Percentiles rank a stretch among this genome's conserved stretches.
Evolutionary conservation across 2,113 vertebrate genomes (phyloP).

Genomic region (Ceyx melanurus): DNA sequence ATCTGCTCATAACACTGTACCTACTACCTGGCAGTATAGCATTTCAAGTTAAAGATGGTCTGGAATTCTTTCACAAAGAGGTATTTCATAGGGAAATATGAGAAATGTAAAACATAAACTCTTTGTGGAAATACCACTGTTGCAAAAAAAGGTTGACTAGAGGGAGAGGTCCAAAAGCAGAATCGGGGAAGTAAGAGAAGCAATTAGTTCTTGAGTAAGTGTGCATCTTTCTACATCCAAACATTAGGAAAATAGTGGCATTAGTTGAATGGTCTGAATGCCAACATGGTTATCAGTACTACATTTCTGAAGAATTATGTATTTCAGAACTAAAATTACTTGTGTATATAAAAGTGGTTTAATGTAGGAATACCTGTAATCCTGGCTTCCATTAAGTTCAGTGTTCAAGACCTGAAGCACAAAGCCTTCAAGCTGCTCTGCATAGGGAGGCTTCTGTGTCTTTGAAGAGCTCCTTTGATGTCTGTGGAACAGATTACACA

Average conservation of each 20-base stretch:
- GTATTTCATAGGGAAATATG: not conserved
- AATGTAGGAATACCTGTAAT: not conserved
- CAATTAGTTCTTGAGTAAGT: not conserved
- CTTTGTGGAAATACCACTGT: not conserved
- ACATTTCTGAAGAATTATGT: not conserved
- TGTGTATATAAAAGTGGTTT: not conserved
- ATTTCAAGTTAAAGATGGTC: not conserved
- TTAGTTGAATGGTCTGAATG: not conserved
- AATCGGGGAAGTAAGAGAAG: not conserved
- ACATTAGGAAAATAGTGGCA: not conserved
- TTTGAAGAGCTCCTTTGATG: not conserved
- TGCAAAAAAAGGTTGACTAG: not conserved
- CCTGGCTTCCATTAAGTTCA: not conserved
- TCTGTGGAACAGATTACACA: not conserved
- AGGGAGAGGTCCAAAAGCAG: fast-evolving
- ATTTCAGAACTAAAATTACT: not conserved
- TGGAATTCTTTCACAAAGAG: not conserved
- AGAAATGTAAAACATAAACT: not conserved
- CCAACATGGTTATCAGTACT: not conserved
- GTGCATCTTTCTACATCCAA: fast-evolving
- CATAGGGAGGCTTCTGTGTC: not conserved
- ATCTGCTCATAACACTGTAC: not conserved
- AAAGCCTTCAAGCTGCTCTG: not conserved
- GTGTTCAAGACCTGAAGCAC: not conserved
- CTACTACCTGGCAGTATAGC: fast-evolving